phyloP scores from a whole-genome alignment of 1,140 invertebrate genomes.

The Lepidurus couesii region DNA sequence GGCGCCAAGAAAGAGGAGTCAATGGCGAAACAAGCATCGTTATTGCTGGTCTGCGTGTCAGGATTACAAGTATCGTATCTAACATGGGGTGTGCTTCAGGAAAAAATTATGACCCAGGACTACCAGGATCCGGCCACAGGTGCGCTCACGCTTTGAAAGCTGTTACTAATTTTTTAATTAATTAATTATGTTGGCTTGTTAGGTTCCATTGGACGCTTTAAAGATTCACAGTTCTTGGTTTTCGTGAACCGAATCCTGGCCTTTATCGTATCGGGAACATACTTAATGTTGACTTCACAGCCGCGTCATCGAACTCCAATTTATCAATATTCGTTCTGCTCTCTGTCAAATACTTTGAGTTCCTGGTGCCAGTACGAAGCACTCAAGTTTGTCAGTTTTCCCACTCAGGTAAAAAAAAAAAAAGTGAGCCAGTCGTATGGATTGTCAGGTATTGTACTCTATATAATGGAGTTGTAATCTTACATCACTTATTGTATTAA shows the following conservation, averaged over 20 bases:
- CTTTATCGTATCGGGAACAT: conserved; percentile 63
- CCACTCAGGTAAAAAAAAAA: conserved; percentile 67
- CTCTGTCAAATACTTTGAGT: conserved; percentile 96
- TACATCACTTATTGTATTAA: too few species aligned
- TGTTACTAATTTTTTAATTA: not conserved
- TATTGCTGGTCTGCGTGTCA: conserved; percentile 69
- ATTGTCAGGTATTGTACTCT: too few species aligned
- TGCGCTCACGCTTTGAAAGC: not conserved
- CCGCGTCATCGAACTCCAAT: conserved; percentile 73
- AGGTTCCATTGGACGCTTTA: conserved; percentile 55
- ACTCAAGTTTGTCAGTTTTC: conserved; percentile 96
- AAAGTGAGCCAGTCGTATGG: too few species aligned
- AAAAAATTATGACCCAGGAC: conserved; percentile 84
- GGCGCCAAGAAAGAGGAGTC: conserved; percentile 54
- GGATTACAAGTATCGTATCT: conserved; percentile 86
- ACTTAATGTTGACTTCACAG: conserved; percentile 52
- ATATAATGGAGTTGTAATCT: too few species aligned
- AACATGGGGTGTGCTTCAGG: conserved; percentile 89
- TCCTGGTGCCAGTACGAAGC: conserved; percentile 99
- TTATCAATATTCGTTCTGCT: conserved; percentile 94
- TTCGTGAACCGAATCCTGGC: conserved; percentile 88
- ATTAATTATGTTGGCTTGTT: not conserved
- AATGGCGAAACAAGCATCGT: conserved; percentile 31
- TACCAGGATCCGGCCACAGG: not conserved
- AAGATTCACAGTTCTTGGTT: conserved; percentile 90